Evolutionary conservation across 2,888 invertebrate species (phyloP).

Genomic region (Frankliniella intonsa): DNA sequence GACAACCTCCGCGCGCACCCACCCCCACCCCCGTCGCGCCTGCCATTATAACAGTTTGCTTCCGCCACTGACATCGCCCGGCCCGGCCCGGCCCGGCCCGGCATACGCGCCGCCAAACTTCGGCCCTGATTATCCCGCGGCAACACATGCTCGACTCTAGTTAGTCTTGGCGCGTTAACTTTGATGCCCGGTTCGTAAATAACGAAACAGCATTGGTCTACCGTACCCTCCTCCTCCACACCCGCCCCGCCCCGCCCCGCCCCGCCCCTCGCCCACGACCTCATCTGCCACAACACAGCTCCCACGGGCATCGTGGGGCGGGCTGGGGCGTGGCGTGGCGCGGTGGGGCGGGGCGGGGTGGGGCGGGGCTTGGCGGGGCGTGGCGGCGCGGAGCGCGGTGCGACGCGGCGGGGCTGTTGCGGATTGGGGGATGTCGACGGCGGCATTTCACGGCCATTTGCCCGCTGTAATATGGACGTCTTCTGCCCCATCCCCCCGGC

Average conservation of each 20-base stretch:
- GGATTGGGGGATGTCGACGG: not conserved
- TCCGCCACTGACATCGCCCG: too few relatives aligned
- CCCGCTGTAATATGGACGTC: conserved; percentile 21
- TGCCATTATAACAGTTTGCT: too few relatives aligned
- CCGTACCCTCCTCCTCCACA: not conserved
- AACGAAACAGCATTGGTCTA: not conserved
- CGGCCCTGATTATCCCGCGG: not conserved
- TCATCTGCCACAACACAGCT: conserved; percentile 8
- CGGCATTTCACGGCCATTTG: conserved; percentile 7
- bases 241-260: not conserved
- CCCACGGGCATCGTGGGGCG: not conserved
- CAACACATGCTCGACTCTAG: not conserved
- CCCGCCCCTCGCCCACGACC: not conserved
- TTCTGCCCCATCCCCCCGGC: not conserved
- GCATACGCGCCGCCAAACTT: not conserved
- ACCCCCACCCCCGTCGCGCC: too few relatives aligned
- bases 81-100: too few relatives aligned
- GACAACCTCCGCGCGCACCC: too few relatives aligned
- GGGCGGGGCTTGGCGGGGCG: too few relatives aligned
- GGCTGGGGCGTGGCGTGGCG: not conserved
- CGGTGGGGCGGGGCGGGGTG: not conserved
- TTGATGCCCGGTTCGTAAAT: conserved; percentile 8
- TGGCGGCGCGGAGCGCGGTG: not conserved
- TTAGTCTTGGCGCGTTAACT: not conserved
- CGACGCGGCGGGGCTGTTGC: not conserved